Evolutionary conservation across 1,140 invertebrate species (phyloP), one percentile per base, ranked within the genome.

Genomic region (Pinna nobilis): DNA sequence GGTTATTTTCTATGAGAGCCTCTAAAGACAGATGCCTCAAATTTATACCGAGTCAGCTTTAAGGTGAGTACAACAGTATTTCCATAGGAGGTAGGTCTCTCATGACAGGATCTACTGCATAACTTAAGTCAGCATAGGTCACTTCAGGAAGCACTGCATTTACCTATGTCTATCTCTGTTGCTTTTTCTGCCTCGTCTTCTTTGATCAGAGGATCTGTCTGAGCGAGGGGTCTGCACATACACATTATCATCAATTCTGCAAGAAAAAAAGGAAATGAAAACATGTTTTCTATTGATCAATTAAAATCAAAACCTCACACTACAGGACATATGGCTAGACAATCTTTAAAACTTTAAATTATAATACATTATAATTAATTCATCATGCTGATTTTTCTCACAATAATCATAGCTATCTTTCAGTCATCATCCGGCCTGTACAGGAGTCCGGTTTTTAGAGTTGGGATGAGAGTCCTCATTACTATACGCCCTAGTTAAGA

Each of bases 161-260:
- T 11, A 5, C 47, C 15, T 15, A 25, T 64, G 64, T 60, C 69
- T 70, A 15, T 53, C 37, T 32, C 18, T 63, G 18, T 63, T n/a
- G 7, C 18, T 37, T 32, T 25, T 63, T 18, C 39, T 39, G 5
- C 39, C 59, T 44, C 35, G 51, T 32, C 41, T 70, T 32, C 64
- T 35, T 55, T 64, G 51, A 55, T 64, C 60, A 44, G 39, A 60
- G 15, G 67, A 60, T 64, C 69, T 63, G 49, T 32, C 59, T 41
- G 63, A 50, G 35, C 47, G 30, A 11, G 44, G 63, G 23, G 63
- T 49, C 25, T 30, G 51, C 28, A 74, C 65, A 68, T 74, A 74
- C 13, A 74, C 72, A 35, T 74, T 66, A 2, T 74, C 72, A 55
- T 74, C 70, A 74, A 61, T 57, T 37, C 67, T 70, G 13, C 35